Evolutionary conservation across 2,888 invertebrate species (phyloP).

Genomic region (Oxyscelio sp.): DNA sequence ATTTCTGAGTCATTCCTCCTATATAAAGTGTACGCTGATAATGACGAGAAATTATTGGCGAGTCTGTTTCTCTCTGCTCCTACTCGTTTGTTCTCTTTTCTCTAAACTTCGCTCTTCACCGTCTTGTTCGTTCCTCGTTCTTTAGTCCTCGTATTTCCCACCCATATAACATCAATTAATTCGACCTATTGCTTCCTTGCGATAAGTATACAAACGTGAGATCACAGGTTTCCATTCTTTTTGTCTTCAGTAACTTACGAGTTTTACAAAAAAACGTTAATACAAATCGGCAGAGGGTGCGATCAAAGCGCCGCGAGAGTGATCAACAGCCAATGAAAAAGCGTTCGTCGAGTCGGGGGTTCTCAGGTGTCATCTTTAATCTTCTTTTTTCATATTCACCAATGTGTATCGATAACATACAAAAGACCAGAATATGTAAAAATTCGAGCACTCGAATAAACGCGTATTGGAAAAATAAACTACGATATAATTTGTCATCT

Average conservation of each 20-base stretch:
- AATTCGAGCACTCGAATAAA: constrained; percentile 71
- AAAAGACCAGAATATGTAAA: constrained; percentile 69
- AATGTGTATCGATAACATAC: constrained; percentile 52
- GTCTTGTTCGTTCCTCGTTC: too few relatives aligned
- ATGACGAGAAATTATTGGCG: constrained; percentile 73
- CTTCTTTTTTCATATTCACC: constrained; percentile 28
- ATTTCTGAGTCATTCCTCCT: constrained; percentile 68
- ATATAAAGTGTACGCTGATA: constrained; percentile 59
- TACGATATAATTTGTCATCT: constrained; percentile 60
- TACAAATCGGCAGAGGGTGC: constrained; percentile 56
- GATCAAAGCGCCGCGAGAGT: constrained; percentile 36
- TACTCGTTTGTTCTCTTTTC: constrained; percentile 66
- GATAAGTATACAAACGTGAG: constrained; percentile 77
- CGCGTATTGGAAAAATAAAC: constrained; percentile 71
- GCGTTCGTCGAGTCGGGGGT: constrained; percentile 51
- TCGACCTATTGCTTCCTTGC: constrained; percentile 63
- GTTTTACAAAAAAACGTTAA: constrained; percentile 56
- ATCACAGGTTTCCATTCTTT: constrained; percentile 74
- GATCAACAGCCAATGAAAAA: constrained; percentile 58
- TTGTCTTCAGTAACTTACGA: constrained; percentile 57
- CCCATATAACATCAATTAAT: constrained; percentile 31
- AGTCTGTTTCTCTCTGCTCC: constrained; percentile 74
- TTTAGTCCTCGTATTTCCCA: too few relatives aligned
- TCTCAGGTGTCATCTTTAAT: constrained; percentile 12
- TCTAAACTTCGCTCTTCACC: too few relatives aligned